These are phyloP conservation scores for Amitus sp. DNA, from an alignment of 2,888 invertebrate genomes.

Conservation along the genomic window DNA sequence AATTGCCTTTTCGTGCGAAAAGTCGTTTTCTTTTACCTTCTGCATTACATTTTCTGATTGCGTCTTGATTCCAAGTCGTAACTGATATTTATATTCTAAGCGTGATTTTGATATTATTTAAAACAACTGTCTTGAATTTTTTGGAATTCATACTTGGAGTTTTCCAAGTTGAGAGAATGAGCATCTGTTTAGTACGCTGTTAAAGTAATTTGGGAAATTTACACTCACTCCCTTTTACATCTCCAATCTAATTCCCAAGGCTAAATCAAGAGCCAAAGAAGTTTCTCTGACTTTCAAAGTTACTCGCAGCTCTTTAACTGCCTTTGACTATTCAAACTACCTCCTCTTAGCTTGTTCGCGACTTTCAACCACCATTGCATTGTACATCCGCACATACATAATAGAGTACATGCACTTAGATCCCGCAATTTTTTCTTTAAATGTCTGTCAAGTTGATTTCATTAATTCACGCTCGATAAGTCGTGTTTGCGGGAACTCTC, in stretches of 20 bases:
- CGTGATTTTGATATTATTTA: background rate
- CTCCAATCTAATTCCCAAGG: conserved; percentile 14
- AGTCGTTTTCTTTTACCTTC: conserved; percentile 5
- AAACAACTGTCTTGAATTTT: too few relatives aligned
- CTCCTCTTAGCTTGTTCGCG: conserved; percentile 19
- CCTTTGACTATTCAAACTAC: conserved; percentile 27
- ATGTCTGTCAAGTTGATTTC: too few relatives aligned
- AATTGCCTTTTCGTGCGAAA: conserved; percentile 27
- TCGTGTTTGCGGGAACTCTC: too few relatives aligned
- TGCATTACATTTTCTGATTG: conserved; percentile 20
- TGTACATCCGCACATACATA: conserved; percentile 22
- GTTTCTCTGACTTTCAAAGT: conserved; percentile 24
- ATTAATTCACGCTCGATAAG: too few relatives aligned
- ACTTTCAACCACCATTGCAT: conserved; percentile 16
- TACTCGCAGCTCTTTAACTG: conserved; percentile 23
- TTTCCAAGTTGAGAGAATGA: background rate
- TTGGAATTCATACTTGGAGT: too few relatives aligned
- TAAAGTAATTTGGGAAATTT: too few relatives aligned
- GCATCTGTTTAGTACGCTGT: too few relatives aligned
- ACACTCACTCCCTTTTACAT: background rate
- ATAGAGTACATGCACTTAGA: too few relatives aligned
- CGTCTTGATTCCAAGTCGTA: conserved; percentile 23
- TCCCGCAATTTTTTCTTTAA: too few relatives aligned
- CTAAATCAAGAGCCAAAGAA: conserved; percentile 15
- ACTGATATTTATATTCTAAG: conserved; percentile 11